Percentiles rank a stretch among this genome's conserved stretches.
phyloP scores from a whole-genome alignment of 1,140 invertebrate genomes.

The Chlorops oryzae region DNA sequence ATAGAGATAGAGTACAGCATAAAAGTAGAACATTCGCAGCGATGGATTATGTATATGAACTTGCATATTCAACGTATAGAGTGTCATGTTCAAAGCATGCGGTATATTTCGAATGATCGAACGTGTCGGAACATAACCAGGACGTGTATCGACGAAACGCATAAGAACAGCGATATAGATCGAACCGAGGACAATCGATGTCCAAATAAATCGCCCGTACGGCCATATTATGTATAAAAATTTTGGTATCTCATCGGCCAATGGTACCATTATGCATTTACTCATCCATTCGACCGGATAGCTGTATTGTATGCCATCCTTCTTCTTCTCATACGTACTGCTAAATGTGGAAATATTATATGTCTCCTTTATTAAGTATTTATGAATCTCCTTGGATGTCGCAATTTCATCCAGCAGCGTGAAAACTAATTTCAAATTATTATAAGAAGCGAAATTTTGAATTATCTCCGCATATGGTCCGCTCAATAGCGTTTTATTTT shows the following conservation, averaged over 20 bases:
- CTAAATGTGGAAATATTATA: constrained; percentile 32
- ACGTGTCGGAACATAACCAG: constrained; percentile 2
- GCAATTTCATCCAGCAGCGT: no score
- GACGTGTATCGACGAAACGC: constrained; percentile 22
- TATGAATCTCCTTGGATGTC: no score
- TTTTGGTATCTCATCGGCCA: constrained; percentile 36
- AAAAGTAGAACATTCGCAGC: constrained; percentile 22
- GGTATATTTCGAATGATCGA: constrained; percentile 24
- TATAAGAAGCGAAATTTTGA: no score
- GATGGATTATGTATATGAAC: constrained; percentile 21
- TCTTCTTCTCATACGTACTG: constrained; percentile 7
- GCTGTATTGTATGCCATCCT: constrained; percentile 23
- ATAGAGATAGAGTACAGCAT: constrained; percentile 24
- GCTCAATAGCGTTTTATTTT: no score
- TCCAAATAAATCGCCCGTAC: constrained; percentile 32
- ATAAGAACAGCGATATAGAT: constrained; percentile 34
- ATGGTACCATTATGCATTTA: constrained; percentile 39
- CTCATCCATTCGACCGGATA: constrained; percentile 30
- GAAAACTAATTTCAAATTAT: no score
- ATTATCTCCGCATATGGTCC: no score
- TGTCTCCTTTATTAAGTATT: constrained; percentile 16
- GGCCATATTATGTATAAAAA: constrained; percentile 42
- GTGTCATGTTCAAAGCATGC: constrained; percentile 24
- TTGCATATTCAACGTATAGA: constrained; percentile 33
- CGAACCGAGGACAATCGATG: constrained; percentile 19